Evolutionary conservation across 2,888 invertebrate genomes (phyloP).

Genomic region (Calameuta filiformis): DNA sequence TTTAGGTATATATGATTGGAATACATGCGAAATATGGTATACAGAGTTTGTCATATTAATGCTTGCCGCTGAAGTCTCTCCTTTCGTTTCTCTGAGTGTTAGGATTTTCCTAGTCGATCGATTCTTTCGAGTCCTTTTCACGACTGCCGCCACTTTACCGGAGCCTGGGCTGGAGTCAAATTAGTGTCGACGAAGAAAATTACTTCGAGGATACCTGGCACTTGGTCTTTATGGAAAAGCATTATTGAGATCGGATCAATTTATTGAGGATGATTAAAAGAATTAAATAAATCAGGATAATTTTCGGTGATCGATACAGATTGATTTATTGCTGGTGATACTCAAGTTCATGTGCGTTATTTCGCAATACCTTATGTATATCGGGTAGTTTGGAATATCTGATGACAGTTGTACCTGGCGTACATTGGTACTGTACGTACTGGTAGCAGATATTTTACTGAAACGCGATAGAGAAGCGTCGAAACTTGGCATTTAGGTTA

Average conservation of each 20-base stretch:
- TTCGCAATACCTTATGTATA: background rate
- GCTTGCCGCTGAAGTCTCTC: conserved; percentile 9
- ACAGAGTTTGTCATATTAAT: background rate
- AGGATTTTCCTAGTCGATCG: background rate
- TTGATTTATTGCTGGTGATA: background rate
- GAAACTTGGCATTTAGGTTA: background rate
- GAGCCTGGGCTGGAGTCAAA: background rate
- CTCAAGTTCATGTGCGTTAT: background rate
- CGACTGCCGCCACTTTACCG: background rate
- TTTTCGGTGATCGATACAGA: background rate
- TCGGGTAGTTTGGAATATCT: background rate
- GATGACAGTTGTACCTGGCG: background rate
- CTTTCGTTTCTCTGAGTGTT: conserved; percentile 16
- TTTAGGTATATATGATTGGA: background rate
- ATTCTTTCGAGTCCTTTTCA: background rate
- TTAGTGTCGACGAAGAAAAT: background rate
- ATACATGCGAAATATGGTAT: background rate
- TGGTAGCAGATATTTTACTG: background rate
- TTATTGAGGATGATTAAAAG: background rate
- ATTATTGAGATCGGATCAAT: background rate
- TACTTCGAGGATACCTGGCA: background rate
- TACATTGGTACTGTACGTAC: background rate
- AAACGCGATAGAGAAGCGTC: background rate
- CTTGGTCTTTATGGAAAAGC: background rate
- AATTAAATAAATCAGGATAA: background rate